Percentiles rank a stretch among this genome's conserved stretches.
Evolutionary conservation across 2,113 vertebrate species (phyloP).

Genomic region (Perccottus glenii): DNA sequence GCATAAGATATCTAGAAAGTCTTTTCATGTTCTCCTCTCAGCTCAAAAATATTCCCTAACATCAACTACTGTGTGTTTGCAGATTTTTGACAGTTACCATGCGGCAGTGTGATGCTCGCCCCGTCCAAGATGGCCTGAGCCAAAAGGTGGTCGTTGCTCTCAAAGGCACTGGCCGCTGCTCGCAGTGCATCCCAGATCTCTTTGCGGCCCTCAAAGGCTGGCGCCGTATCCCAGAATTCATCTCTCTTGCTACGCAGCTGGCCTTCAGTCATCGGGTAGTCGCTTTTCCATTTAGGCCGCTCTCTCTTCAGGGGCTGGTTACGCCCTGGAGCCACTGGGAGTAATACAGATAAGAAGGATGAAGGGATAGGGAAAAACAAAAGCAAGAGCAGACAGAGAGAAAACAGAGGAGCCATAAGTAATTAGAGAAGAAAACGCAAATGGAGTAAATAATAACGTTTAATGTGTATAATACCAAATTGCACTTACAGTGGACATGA

Average conservation of each 20-base stretch:
- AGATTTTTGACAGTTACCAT: constrained; percentile 79
- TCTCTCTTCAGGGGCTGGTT: constrained; percentile 98
- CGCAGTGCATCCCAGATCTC: constrained; percentile 98
- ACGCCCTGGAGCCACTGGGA: constrained; percentile 92
- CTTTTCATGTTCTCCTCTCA: too few species aligned
- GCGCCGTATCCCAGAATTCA: constrained; percentile 98
- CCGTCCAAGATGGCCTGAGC: constrained; percentile 98
- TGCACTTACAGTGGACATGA: background rate
- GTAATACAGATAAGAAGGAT: constrained; percentile 23
- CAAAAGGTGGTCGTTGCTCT: constrained; percentile 95
- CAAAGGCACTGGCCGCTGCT: constrained; percentile 93
- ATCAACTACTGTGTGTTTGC: background rate
- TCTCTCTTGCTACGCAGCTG: constrained; percentile 97
- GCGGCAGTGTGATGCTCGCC: constrained; percentile 95
- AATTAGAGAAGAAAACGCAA: background rate
- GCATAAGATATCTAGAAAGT: too few species aligned
- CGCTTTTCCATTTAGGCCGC: constrained; percentile 98
- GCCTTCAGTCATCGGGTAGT: constrained; percentile 98
- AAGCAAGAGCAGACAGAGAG: background rate
- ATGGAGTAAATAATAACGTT: background rate
- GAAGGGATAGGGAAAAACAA: background rate
- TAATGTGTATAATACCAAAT: background rate
- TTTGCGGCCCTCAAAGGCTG: constrained; percentile 95
- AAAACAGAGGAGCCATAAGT: background rate
- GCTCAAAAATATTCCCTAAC: background rate